phyloP scores from a whole-genome alignment of 1,140 invertebrate species.

The Drosophila saltans region DNA sequence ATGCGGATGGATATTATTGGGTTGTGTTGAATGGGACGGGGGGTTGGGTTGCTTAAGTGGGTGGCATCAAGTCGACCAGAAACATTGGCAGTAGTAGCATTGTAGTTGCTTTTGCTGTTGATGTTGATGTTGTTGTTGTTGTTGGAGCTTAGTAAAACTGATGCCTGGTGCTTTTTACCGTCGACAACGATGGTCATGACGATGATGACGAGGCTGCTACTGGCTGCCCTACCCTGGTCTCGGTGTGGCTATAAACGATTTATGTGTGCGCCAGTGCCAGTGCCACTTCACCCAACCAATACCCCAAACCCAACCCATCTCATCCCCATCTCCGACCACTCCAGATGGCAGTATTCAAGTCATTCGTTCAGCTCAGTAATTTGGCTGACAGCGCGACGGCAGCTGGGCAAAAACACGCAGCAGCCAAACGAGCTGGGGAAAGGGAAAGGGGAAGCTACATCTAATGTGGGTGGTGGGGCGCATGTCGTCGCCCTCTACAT shows the following conservation, averaged over 20 bases:
- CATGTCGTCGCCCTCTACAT: slow-evolving; percentile 15
- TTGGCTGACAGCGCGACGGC: slow-evolving; percentile 74
- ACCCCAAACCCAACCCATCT: neutral
- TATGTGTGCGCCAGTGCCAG: slow-evolving; percentile 68
- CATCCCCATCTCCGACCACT: slow-evolving; percentile 11
- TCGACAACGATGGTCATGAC: slow-evolving; percentile 38
- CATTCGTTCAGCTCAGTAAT: slow-evolving; percentile 80
- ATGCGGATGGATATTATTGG: slow-evolving; percentile 11
- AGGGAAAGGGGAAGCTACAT: neutral
- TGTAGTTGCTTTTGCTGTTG: slow-evolving; percentile 28
- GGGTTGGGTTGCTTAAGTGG: slow-evolving; percentile 28
- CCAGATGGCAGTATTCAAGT: slow-evolving; percentile 66
- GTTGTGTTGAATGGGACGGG: neutral
- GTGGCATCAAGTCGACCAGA: slow-evolving; percentile 70
- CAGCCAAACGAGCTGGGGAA: slow-evolving; percentile 28
- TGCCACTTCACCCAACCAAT: slow-evolving; percentile 3
- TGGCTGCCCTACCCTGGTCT: slow-evolving; percentile 44
- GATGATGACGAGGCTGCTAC: slow-evolving; percentile 49
- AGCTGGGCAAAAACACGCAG: slow-evolving; percentile 46
- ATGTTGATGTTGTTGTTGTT: slow-evolving; percentile 31
- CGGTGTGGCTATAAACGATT: slow-evolving; percentile 78
- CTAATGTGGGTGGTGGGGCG: slow-evolving; percentile 9
- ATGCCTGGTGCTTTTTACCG: slow-evolving; percentile 49
- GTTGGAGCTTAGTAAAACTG: slow-evolving; percentile 31
- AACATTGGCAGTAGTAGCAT: slow-evolving; percentile 56